phyloP scores from a whole-genome alignment of 2,888 invertebrate genomes.

The Phania funesta region DNA sequence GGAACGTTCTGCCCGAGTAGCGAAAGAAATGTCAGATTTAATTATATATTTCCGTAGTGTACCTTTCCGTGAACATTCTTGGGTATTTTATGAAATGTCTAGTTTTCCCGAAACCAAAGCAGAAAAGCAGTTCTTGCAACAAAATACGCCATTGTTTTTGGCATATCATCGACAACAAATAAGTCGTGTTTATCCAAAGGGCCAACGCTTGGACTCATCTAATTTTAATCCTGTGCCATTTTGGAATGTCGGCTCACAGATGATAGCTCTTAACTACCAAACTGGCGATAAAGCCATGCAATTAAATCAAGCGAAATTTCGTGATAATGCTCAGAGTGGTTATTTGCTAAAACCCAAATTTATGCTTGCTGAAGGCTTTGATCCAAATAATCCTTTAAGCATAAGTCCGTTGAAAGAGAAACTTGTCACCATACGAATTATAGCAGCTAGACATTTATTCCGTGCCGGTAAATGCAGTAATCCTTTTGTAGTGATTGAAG shows the following conservation, averaged over 20 bases:
- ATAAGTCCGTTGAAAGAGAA: conserved; percentile 84
- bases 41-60: conserved; percentile 95
- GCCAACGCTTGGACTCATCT: conserved; percentile 96
- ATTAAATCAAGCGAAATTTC: conserved; percentile 94
- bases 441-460: conserved; percentile 93
- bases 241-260: conserved; percentile 98
- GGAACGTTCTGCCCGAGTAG: conserved; percentile 94
- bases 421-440: conserved; percentile 87
- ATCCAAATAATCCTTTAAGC: conserved; percentile 86
- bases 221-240: conserved; percentile 97
- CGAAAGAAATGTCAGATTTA: conserved; percentile 97
- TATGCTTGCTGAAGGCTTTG: conserved; percentile 90
- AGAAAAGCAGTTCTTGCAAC: conserved; percentile 92
- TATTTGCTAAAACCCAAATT: conserved; percentile 94
- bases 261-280: conserved; percentile 99
- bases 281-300: conserved; percentile 98
- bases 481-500: conserved; percentile 95
- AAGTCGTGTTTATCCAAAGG: conserved; percentile 96
- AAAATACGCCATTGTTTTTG: conserved; percentile 86
- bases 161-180: conserved; percentile 92
- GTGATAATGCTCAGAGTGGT: conserved; percentile 95
- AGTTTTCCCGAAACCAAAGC: conserved; percentile 98
- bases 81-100: conserved; percentile 97
- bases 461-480: conserved; percentile 91
- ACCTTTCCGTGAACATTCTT: conserved; percentile 84